These are phyloP conservation scores for Turritopsis rubra DNA, from an alignment of 30 jellyfish, hydroid and myxozoan species.

Conservation along the genomic window DNA sequence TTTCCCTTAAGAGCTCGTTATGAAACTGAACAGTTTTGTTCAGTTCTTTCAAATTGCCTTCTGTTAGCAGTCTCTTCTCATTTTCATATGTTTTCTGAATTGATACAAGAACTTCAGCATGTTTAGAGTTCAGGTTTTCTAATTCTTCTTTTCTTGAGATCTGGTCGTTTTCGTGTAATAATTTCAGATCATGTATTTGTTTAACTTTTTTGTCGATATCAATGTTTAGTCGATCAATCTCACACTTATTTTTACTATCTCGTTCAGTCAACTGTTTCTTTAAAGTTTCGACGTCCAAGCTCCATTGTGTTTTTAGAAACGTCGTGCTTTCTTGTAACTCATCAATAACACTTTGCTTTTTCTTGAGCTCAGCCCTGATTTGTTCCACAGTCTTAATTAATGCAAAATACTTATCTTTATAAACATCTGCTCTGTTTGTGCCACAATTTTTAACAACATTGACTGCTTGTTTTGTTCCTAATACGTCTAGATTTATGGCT, in stretches of 20 bases:
- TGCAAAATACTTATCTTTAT: background rate
- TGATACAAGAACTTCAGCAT: background rate
- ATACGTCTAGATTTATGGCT: background rate
- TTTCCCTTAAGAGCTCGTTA: constrained; percentile 29
- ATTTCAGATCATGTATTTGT: background rate
- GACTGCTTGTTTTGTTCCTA: background rate
- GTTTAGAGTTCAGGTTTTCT: constrained; percentile 24
- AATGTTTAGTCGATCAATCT: background rate
- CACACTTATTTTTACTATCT: background rate
- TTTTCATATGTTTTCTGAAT: background rate
- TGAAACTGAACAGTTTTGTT: constrained; percentile 17
- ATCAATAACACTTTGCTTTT: constrained; percentile 6
- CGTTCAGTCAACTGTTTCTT: background rate
- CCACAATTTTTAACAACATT: background rate
- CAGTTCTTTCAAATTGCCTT: constrained; percentile 15
- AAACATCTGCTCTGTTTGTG: background rate
- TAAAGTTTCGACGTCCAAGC: background rate
- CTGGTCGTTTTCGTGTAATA: background rate
- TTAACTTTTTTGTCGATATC: constrained; percentile 1
- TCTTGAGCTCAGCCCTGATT: constrained; percentile 23
- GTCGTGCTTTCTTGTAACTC: background rate
- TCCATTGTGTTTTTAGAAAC: background rate
- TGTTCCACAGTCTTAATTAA: background rate
- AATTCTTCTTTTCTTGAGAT: constrained; percentile 1
- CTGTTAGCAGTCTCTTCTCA: background rate